Base-by-base conservation (phyloP, 2,113 vertebrate genomes). In the Oryzias melastigma region DNA sequence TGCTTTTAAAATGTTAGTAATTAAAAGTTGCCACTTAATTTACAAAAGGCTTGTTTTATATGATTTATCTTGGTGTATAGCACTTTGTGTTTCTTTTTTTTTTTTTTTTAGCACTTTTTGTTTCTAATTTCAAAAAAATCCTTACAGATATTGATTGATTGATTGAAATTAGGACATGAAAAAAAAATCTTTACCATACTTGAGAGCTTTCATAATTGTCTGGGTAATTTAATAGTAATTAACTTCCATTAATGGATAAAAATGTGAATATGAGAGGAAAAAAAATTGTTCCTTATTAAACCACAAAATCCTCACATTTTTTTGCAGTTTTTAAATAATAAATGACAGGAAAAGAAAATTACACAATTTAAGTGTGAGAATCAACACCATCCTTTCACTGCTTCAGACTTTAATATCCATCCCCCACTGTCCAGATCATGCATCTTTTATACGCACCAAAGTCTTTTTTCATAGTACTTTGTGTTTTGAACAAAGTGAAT, bases 201-300 rank as follows among this genome's bases (percentile, higher is more conserved):
- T 35, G 2, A 35, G 1, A 52, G 56, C 25, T 47, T 57, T 27
- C 19, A 73, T 60, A 69, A 65, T 63, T 57, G 65, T 51, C 0
- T 18, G 27, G 68, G 59, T 58, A 65, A 70, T 69, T 74, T 78
- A 71, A 68, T 45, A 71, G 55, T 75, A 54, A 80, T 73, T 47
- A 59, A 65, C 44, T 62, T 63, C 19, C 47, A 46, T 25, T 68
- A 50, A 68, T 64, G 48, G 45, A 25, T 61, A 65, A 60, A 43
- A 50, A 81, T 65, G 27, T 35, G 3, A 35, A 35, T 1, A 3
- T 35, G 8, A 35, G 10, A 35, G 35, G 35, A 35, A 40, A 67
- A 67, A 79, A 60, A 58, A 62, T 61, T 69, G 27, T 40, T 12
- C 0, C 44, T 66, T 79, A 60, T 49, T 46, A 51, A 29, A 35